Conservation (phyloP, 2,113 vertebrate species). For the Tenebrosternarchus preto region DNA sequence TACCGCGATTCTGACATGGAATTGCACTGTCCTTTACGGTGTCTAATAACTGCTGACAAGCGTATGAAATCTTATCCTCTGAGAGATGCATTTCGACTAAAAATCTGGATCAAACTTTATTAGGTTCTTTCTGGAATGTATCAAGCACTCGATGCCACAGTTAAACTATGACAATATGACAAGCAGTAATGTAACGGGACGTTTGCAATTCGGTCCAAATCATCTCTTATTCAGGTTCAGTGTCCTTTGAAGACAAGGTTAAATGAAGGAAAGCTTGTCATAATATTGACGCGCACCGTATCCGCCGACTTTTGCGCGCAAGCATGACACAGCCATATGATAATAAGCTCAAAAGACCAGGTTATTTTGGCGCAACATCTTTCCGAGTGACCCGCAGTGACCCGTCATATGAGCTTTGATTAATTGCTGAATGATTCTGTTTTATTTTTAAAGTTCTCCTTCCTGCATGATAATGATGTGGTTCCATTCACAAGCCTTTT, state of each 20-base stretch:
- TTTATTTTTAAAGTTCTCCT: constrained; percentile 46
- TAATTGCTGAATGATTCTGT: constrained; percentile 48
- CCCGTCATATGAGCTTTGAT: constrained; percentile 42
- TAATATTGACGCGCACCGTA: constrained; percentile 41
- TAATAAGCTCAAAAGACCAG: constrained; percentile 47
- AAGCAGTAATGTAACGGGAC: constrained; percentile 1
- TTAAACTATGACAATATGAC: background rate
- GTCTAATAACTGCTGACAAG: background rate
- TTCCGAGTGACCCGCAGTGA: constrained; percentile 30
- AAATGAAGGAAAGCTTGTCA: constrained; percentile 34
- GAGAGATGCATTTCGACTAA: background rate
- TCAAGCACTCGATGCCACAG: background rate
- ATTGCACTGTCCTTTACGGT: background rate
- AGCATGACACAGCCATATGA: constrained; percentile 40
- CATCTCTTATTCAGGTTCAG: constrained; percentile 15
- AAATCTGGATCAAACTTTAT: background rate
- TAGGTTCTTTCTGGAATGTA: constrained; percentile 7
- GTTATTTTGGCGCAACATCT: constrained; percentile 50
- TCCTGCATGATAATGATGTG: constrained; percentile 53
- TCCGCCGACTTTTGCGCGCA: constrained; percentile 30
- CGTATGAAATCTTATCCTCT: background rate
- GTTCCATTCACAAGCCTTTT: constrained; percentile 36
- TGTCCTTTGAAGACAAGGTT: constrained; percentile 15
- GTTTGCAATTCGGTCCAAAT: constrained; percentile 25
- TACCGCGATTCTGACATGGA: background rate